Base-by-base conservation (phyloP, 1,140 invertebrate species). In the Ceratosolen solmsi region DNA sequence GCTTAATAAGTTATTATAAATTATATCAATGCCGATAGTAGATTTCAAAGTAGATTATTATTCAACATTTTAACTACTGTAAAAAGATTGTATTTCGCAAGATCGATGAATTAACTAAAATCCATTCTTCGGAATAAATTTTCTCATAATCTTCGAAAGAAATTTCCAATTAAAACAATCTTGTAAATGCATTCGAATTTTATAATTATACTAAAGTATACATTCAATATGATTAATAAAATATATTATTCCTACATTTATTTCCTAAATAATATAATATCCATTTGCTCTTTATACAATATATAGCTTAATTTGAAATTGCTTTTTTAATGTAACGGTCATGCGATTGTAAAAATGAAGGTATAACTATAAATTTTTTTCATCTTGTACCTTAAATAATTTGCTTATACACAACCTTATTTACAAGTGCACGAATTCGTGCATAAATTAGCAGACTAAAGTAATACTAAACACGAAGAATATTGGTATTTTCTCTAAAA, bases 401-500 rank as follows among this genome's bases (percentile, higher is more conserved):
- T 82, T 54, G 70, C 76, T 83, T 83, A 79, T 83, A 79, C 82
- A 83, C 82, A 83, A 33, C 25, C 41, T 73, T 83, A 74, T 83
- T 51, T 83, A 83, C 71, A 79, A 5, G 60, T 79, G 46, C 76
- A 46, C 60, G 9, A 74, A 54, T 22, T n/a, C 54, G 49, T 60
- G 71, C 76, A 78, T 46, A 78, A 82, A 72, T 49, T 20, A 82
- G n/a, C 41, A 17, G 8, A n/a, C n/a, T 74, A 30, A 82, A 63
- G 65, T 75, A 81, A 33, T 60, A 73, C n/a, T n/a, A n/a, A n/a
- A n/a, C n/a, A n/a, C n/a, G n/a, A n/a, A n/a, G n/a, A n/a, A n/a
- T n/a, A n/a, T n/a, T n/a, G n/a, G n/a, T n/a, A n/a, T n/a, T n/a
- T n/a, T n/a, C n/a, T n/a, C n/a, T n/a, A n/a, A 79, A 82, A 54